Base-by-base conservation (phyloP, 2,888 invertebrate genomes). In the Abrostola triplasia region DNA sequence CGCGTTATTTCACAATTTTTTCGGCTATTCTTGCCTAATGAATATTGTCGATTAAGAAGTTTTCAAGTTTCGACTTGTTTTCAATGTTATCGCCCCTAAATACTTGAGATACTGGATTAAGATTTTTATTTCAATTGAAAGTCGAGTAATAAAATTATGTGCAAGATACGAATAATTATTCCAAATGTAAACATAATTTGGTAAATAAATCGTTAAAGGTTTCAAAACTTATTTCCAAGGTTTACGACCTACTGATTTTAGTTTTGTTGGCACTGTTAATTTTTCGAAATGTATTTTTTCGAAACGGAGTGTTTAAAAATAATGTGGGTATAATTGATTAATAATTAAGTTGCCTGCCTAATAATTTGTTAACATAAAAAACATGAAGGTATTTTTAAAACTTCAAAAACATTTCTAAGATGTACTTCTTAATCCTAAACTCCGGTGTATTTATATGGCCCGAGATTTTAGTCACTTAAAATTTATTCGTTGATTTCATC, bases 1-100 rank as follows among this genome's bases (percentile, higher is more conserved):
- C 52, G 65, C 59, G 54, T 76, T 55, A 70, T 84, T 86, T 77
- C 83, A 80, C 79, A 77, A 61, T 59, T 74, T 79, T 67, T 72
- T 65, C 62, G 60, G 59, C 52, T 57, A 57, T 65, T 65, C 44
- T 72, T 64, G 52, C 11, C 53, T 52, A 49, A 61, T 42, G 47
- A 51, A 47, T 65, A 56, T 64, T 61, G 62, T 64, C 64, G 54
- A 54, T 49, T 38, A 56, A 48, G 50, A 53, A 42, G 36, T 54
- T 66, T 64, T 59, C 54, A 73, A 57, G 65, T 79, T 66, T 36
- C 44, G 53, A 56, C 56, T 55, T 42, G 63, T 69, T 55, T 67
- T 61, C 42, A 48, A 47, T n/a, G n/a, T 57, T 24, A 24, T 24
- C 24, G 24, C 24, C 24, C 24, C 24, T 24, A 24, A 24, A 24